Base-by-base conservation (phyloP, 2,797 vertebrate species). In the Choloepus didactylus region DNA sequence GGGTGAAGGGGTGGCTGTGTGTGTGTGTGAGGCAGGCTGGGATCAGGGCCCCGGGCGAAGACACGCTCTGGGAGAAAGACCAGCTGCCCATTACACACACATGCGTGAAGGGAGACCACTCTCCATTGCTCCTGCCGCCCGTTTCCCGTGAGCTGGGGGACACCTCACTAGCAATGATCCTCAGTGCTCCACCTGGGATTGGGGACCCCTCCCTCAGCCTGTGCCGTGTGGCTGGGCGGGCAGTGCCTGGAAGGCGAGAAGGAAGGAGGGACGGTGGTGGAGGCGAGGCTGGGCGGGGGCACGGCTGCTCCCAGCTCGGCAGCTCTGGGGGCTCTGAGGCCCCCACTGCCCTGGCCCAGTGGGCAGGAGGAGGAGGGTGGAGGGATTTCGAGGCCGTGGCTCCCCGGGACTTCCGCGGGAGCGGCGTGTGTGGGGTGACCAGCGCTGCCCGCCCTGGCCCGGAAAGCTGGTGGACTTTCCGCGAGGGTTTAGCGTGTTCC, bases 61-160 rank as follows among this genome's bases (percentile, higher is more conserved):
- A 2, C 2, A 0, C 0, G 0, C 1, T 18, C 9, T 4, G 9
- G 59, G 8, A 0, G 14, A 0, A 4, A 23, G 73, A 5, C 5
- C 3, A 0, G 16, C 21, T 29, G 10, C 10, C 4, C 12, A 0
- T 0, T 19, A n/a, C 14, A 7, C 3, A 5, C 29, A 0, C 12
- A 29, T 1, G 16, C 7, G 1, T 6, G 16, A 2, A 7, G 1
- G 46, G 69, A 46, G 35, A 7, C 14, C 3, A 14, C 25, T n/a
- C 25, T 15, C 25, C 4, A 0, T 0, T 3, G 10, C 56, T 60
- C 46, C 21, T 19, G 18, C 11, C 59, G 7, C 16, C 12, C 14
- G 2, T 4, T 72, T 51, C n/a, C 66, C 18, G 38, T 27, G 79
- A 29, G 31, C 10, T 35, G 27, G 41, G 18, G 27, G 59, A 11